Evolutionary conservation across 2,113 vertebrate species (phyloP).

Genomic region (Hylia prasina): DNA sequence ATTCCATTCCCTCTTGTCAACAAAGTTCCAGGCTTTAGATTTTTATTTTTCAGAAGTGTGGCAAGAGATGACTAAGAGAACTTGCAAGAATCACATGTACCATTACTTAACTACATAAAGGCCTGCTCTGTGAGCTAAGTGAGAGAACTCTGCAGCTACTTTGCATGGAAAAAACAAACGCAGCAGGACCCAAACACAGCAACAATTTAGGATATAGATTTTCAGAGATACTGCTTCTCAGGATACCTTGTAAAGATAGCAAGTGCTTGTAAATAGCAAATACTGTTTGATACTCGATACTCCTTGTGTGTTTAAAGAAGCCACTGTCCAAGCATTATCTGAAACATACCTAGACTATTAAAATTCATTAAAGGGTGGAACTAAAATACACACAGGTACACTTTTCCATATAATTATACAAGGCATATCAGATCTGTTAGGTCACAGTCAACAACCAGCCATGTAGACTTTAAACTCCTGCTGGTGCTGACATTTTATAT

Average conservation of each 20-base stretch:
- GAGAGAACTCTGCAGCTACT: neutral
- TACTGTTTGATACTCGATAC: neutral
- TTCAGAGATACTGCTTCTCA: neutral
- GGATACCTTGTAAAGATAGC: neutral
- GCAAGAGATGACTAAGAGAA: conserved; percentile 35
- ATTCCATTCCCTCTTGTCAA: neutral
- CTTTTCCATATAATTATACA: neutral
- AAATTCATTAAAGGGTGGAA: neutral
- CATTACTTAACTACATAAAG: neutral
- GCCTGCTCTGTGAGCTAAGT: neutral
- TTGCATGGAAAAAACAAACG: neutral
- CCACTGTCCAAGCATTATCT: neutral
- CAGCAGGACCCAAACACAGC: neutral
- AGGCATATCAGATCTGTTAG: neutral
- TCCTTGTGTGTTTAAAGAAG: neutral
- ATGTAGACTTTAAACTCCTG: neutral
- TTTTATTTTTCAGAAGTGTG: neutral
- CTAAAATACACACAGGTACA: neutral
- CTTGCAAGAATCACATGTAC: neutral
- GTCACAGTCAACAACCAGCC: neutral
- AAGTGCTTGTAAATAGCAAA: neutral
- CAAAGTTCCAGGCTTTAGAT: neutral
- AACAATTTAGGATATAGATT: neutral
- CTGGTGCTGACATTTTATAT: neutral
- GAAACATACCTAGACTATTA: neutral